Base-by-base conservation (phyloP, 2,113 vertebrate species). In the Campylomormyrus tamandua region DNA sequence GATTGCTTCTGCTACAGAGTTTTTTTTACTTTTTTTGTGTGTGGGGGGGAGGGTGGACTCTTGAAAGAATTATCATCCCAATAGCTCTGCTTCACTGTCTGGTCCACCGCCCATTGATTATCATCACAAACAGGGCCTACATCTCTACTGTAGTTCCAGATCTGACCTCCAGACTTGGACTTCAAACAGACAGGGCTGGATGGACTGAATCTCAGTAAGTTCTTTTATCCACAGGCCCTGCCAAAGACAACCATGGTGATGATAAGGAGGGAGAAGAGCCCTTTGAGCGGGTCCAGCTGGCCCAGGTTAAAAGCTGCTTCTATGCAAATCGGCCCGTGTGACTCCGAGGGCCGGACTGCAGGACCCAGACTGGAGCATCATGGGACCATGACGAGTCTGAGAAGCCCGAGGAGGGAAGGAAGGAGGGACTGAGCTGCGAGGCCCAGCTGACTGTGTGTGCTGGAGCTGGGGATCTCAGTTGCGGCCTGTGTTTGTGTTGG, bases 401-500 rank as follows among this genome's bases (percentile, higher is more conserved):
- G 87, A 3, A 86, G 88, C 91, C 90, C 7, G 35, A 88, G 17
- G 42, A 91, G 56, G 92, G 92, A 90, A 1, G 90, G 88, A 89
- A 90, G 80, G 89, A 91, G 91, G 66, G 8, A 17, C 86, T 92
- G 83, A 90, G 94, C 93, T 93, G 94, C 91, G 92, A 90, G 91
- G 90, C 90, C 93, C 91, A 53, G 88, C 91, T 95, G 91, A 93
- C 95, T 93, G 95, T 93, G 95, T 92, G 87, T 39, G 89, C 92
- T 56, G 86, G 19, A 88, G 89, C 74, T 90, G 50, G 91, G 74
- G 93, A 94, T 94, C 91, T 92, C 92, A 92, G 92, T 92, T 93
- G 93, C 77, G 50, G 49, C 27, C 91, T 91, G 91, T 95, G 94
- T 95, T 96, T 94, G 94, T 95, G 90, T 95, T 95, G 94, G 95